These are phyloP conservation scores for Cynoglossus semilaevis DNA, from an alignment of 2,113 vertebrate species.

Conservation along the genomic window DNA sequence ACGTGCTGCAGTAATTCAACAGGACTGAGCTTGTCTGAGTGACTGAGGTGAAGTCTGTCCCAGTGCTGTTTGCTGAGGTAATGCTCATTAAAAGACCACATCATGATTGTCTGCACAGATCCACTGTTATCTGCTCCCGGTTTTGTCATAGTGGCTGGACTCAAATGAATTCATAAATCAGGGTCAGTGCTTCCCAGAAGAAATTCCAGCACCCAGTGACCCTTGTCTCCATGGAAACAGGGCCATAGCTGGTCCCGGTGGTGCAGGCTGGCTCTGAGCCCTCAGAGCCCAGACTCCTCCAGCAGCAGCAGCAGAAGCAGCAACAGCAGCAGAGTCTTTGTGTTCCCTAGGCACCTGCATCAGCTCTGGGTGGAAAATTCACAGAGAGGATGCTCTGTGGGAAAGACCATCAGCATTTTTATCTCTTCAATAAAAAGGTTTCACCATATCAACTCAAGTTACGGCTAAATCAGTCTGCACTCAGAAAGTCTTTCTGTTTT, in stretches of 20 bases:
- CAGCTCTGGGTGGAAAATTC: conserved; percentile 22
- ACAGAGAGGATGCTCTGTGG: conserved; percentile 46
- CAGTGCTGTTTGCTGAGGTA: conserved; percentile 47
- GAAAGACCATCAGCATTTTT: conserved; percentile 24
- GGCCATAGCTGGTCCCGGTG: conserved; percentile 29
- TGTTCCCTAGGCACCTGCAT: conserved; percentile 55
- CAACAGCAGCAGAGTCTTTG: conserved; percentile 43
- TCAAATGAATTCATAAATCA: conserved; percentile 78
- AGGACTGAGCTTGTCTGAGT: conserved; percentile 50
- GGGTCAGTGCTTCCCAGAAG: conserved; percentile 61
- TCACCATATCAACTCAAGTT: conserved; percentile 8
- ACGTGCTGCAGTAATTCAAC: conserved; percentile 40
- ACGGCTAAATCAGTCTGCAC: not conserved
- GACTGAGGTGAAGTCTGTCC: conserved; percentile 38
- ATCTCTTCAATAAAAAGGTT: not conserved
- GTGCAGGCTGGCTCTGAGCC: conserved; percentile 45
- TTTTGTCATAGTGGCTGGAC: conserved; percentile 44
- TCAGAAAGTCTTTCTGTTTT: not conserved
- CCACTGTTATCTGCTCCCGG: conserved; percentile 28
- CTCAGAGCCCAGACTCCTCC: conserved; percentile 25
- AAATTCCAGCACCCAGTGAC: conserved; percentile 70
- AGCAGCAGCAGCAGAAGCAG: conserved; percentile 48
- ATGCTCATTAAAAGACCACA: conserved; percentile 29
- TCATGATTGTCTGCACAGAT: conserved; percentile 46
- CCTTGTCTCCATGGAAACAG: conserved; percentile 68